phyloP scores from a whole-genome alignment of 2,113 vertebrate genomes.

The Symphodus melops region DNA sequence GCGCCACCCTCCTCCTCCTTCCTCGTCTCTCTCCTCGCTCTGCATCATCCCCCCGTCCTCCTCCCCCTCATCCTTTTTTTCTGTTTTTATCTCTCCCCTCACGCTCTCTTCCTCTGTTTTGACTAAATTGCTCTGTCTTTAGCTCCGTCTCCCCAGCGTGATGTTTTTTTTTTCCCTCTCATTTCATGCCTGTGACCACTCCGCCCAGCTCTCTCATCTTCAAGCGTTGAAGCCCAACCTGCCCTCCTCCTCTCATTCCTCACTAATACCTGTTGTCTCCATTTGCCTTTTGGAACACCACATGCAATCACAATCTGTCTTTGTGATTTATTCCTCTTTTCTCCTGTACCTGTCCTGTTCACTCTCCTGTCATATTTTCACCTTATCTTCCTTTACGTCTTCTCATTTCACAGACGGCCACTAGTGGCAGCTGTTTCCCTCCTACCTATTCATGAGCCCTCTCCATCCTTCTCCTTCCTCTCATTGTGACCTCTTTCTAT shows the following conservation, averaged over 20 bases:
- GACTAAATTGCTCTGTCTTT: constrained; percentile 53
- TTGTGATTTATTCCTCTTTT: neutral
- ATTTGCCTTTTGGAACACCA: constrained; percentile 36
- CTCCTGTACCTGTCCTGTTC: constrained; percentile 1
- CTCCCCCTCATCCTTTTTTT: constrained; percentile 10
- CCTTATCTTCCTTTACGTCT: constrained; percentile 19
- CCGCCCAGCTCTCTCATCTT: constrained; percentile 54
- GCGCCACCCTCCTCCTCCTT: constrained; percentile 24
- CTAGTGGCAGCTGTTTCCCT: constrained; percentile 75
- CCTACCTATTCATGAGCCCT: constrained; percentile 50
- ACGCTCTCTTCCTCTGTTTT: constrained; percentile 46
- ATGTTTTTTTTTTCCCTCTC: constrained; percentile 23
- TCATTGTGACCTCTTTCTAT: constrained; percentile 22
- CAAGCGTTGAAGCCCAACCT: constrained; percentile 42
- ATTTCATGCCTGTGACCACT: constrained; percentile 49
- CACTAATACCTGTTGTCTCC: constrained; percentile 38
- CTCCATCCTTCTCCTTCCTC: constrained; percentile 2
- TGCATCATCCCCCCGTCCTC: constrained; percentile 41
- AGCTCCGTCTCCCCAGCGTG: constrained; percentile 37
- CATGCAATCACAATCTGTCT: constrained; percentile 29
- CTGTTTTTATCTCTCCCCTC: constrained; percentile 51
- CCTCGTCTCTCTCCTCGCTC: constrained; percentile 38
- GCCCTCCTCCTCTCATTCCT: constrained; percentile 55
- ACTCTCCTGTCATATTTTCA: constrained; percentile 34
- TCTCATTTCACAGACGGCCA: constrained; percentile 53